phyloP scores from a whole-genome alignment of 2,888 invertebrate species.

The Eubasilissa splendida region DNA sequence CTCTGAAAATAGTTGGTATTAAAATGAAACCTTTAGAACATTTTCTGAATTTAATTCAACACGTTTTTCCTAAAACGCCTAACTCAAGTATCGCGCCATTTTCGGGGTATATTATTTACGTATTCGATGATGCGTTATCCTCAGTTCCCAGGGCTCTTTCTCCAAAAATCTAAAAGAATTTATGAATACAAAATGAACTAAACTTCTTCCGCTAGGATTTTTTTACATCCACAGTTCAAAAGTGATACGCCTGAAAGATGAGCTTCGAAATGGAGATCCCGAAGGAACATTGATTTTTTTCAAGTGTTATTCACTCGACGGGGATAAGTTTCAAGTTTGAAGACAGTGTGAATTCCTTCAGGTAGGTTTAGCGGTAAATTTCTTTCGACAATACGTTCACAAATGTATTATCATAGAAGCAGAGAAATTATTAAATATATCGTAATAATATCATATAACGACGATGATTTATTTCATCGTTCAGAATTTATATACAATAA shows the following conservation, averaged over 20 bases:
- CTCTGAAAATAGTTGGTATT: no score
- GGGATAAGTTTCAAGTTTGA: no score
- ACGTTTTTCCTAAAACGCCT: conserved; percentile 4
- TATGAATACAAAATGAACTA: conserved; percentile 26
- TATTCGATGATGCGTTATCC: conserved; percentile 25
- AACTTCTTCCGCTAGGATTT: not conserved
- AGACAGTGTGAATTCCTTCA: no score
- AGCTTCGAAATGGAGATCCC: conserved; percentile 8
- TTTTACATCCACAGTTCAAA: conserved; percentile 19
- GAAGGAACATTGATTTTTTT: conserved; percentile 10
- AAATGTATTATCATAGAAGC: no score
- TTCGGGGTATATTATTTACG: conserved; percentile 15
- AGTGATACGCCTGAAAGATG: conserved; percentile 10
- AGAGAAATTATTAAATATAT: no score
- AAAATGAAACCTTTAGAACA: no score
- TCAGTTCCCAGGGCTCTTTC: conserved; percentile 1
- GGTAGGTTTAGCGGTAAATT: no score
- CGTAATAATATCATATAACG: no score
- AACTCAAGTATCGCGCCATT: conserved; percentile 10
- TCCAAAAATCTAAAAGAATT: conserved; percentile 14
- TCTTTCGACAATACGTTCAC: no score
- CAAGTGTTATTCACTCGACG: not conserved
- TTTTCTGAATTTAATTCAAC: no score
- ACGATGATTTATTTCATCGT: no score
- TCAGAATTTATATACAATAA: no score